Percentiles rank a stretch among this genome's conserved stretches.
Evolutionary conservation across 1,140 invertebrate species (phyloP).

Genomic region (Geopemphigus sp.): DNA sequence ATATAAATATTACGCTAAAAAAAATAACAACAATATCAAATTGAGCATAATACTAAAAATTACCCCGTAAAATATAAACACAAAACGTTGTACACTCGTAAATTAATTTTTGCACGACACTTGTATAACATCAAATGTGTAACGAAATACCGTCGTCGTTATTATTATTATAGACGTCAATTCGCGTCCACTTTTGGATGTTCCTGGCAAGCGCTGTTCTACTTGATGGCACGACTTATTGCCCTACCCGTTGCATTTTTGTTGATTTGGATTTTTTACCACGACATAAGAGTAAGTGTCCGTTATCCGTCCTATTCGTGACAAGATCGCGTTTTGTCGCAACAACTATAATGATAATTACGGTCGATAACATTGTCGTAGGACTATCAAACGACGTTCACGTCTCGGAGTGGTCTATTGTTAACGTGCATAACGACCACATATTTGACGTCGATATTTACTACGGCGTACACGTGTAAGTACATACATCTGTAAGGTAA

Average conservation of each 20-base stretch:
- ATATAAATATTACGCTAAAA: too few relatives aligned
- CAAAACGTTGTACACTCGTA: too few relatives aligned
- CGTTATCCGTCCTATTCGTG: too few relatives aligned
- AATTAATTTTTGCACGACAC: background rate
- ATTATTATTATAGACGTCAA: constrained; percentile 62
- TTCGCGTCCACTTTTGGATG: constrained; percentile 75
- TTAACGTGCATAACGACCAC: constrained; percentile 75
- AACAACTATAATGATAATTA: background rate
- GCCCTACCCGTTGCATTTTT: constrained; percentile 74
- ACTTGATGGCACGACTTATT: constrained; percentile 71
- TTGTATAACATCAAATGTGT: background rate
- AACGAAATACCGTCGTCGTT: background rate
- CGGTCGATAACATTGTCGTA: constrained; percentile 54
- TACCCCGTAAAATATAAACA: too few relatives aligned
- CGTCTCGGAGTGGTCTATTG: constrained; percentile 74
- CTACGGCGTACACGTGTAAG: constrained; percentile 77
- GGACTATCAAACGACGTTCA: constrained; percentile 71
- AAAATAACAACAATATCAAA: too few relatives aligned
- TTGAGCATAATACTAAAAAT: too few relatives aligned
- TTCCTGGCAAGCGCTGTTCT: constrained; percentile 68
- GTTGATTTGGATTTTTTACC: constrained; percentile 78
- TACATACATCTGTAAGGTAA: constrained; percentile 51
- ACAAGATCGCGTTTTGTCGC: background rate
- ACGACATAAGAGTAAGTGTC: constrained; percentile 63
- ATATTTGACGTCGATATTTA: constrained; percentile 76